Evolutionary conservation across 2,888 invertebrate genomes (phyloP), one percentile per base, ranked within the genome.

Genomic region (Eupithecia pulchellata): DNA sequence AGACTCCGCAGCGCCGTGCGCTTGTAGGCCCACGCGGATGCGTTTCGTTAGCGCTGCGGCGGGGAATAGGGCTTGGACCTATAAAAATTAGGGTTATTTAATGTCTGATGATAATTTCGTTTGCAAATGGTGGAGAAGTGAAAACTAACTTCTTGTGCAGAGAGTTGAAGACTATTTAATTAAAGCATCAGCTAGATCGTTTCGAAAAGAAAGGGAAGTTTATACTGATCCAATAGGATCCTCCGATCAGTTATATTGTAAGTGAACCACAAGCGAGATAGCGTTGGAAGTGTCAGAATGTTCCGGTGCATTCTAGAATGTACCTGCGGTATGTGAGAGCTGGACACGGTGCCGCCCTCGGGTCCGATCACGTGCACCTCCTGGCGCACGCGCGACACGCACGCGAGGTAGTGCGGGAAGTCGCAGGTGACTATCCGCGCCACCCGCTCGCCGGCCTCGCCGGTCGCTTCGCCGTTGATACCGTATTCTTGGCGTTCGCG

Each of bases 391-490:
- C 99, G 96, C 6, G 99, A 98, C 70, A 99, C 97, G 64, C 99
- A 97, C 17, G 99, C 99, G 86, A 99, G 98, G 92, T 99, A 99
- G 94, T 99, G 99, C 0, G 99, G 99, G 92, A 99, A 99, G 92
- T 99, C 99, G 79, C 97, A 97, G 3, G 99, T 99, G 75, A 99
- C 95, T 82, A 99, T 98, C 72, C 99, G 96, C 2, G 98, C 98
- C 83, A 99, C 98, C 39, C 99, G 95, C 84, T 97, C 97, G 52
- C 98, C 98, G 84, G 97, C 96, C 85, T 92, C 93, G 86, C 91
- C 90, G 1, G 90, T 77, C 0, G 89, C 85, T 67, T 93, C 92
- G 34, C 92, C 90, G 64, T 81, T 83, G 17, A 79, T 78, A 32
- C 93, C 94, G 94, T 98, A 97, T 90, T 98, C 98, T 90, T 98